These are phyloP conservation scores for Mesorhabditis spiculigera DNA, from an alignment of 2,888 invertebrate species.

Conservation along the genomic window DNA sequence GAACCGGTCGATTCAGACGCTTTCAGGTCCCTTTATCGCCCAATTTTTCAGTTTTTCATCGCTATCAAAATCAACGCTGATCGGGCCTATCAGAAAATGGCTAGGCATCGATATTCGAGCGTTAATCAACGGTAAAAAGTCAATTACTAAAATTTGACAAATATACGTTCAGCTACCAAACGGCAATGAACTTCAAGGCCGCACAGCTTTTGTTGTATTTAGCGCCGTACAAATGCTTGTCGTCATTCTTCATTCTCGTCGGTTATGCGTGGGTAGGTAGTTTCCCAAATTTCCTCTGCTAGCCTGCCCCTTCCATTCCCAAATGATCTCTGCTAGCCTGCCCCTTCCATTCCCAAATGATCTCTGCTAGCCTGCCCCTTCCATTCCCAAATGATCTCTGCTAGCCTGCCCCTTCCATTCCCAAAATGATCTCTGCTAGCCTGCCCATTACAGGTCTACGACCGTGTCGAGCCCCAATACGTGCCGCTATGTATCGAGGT, in stretches of 20 bases:
- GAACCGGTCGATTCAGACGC: too few relatives aligned
- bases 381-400: too few relatives aligned
- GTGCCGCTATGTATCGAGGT: neutral
- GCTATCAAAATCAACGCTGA: neutral
- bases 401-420: too few relatives aligned
- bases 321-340: too few relatives aligned
- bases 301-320: too few relatives aligned
- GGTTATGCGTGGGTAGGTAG: neutral
- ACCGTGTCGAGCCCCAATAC: neutral
- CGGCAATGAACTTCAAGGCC: neutral
- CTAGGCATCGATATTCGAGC: neutral
- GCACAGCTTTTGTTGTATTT: neutral
- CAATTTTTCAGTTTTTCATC: neutral
- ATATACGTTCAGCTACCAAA: neutral
- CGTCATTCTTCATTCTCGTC: neutral
- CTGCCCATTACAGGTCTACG: neutral
- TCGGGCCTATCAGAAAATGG: slow-evolving; percentile 2
- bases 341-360: too few relatives aligned
- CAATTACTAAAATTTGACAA: neutral
- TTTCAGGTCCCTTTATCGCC: neutral
- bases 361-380: too few relatives aligned
- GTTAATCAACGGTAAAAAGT: neutral
- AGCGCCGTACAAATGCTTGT: neutral
- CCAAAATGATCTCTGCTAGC: too few relatives aligned
- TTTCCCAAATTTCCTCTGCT: too few relatives aligned